These are phyloP conservation scores for Babylonia areolata DNA, from an alignment of 1,140 invertebrate species.

Conservation along the genomic window DNA sequence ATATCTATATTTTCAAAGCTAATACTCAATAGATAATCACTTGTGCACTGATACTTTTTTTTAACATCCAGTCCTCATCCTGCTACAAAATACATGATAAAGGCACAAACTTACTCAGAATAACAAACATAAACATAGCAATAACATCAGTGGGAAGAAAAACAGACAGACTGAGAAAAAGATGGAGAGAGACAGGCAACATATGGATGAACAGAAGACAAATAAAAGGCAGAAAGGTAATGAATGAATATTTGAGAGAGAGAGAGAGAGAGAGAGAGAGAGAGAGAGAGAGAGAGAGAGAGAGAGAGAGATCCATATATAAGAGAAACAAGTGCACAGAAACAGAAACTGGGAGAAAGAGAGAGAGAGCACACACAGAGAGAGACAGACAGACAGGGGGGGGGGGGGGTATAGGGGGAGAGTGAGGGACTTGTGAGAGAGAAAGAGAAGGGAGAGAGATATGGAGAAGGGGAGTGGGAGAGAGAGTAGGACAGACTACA, in stretches of 20 bases:
- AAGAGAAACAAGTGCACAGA: no score
- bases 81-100: no score
- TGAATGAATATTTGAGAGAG: neutral
- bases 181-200: neutral
- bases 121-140: neutral
- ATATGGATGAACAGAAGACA: no score
- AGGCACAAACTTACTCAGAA: no score
- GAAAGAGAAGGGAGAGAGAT: neutral
- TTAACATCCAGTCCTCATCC: no score
- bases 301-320: constrained; percentile 17
- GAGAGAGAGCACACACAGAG: neutral
- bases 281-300: constrained; percentile 9
- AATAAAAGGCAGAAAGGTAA: neutral
- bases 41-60: no score
- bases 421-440: neutral
- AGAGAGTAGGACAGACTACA: no score
- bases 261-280: neutral
- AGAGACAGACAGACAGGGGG: neutral
- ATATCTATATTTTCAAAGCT: no score
- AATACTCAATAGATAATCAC: no score
- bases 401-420: neutral
- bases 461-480: no score
- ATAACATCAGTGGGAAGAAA: neutral
- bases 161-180: neutral
- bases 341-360: neutral